Percentiles rank a stretch among this genome's conserved stretches.
Conservation (phyloP, 2,888 invertebrate genomes). For the Emmelina monodactyla region DNA sequence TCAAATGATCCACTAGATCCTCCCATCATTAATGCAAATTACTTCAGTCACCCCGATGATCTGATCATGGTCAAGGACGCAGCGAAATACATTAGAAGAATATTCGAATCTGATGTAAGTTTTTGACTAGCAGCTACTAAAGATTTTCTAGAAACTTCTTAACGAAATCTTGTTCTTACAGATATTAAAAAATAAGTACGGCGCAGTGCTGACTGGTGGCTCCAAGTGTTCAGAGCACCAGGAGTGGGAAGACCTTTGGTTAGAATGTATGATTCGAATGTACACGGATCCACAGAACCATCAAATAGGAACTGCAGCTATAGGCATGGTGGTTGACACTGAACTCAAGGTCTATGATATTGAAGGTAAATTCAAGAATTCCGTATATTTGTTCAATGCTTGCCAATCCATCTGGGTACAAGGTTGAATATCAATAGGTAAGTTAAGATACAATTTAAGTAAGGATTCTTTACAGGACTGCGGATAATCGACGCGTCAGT, state of each 20-base stretch:
- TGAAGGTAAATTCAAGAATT: slow-evolving; percentile 28
- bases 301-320: slow-evolving; percentile 79
- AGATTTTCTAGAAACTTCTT: too few species aligned
- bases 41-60: slow-evolving; percentile 35
- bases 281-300: slow-evolving; percentile 82
- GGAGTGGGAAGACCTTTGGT: slow-evolving; percentile 69
- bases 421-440: too few species aligned
- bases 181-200: slow-evolving; percentile 47
- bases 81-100: slow-evolving; percentile 22
- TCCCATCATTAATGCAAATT: slow-evolving; percentile 32
- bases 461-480: slow-evolving; percentile 25
- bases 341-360: slow-evolving; percentile 66
- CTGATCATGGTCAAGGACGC: slow-evolving; percentile 34
- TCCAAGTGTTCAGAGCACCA: slow-evolving; percentile 31
- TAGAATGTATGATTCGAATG: slow-evolving; percentile 74
- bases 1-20: slow-evolving; percentile 31
- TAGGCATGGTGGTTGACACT: slow-evolving; percentile 71
- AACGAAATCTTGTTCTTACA: slow-evolving; percentile 14
- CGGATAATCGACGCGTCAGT: slow-evolving; percentile 65
- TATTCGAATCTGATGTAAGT: slow-evolving; percentile 30
- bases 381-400: neutral
- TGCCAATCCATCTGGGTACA: too few species aligned
- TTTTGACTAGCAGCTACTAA: too few species aligned
- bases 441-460: neutral
- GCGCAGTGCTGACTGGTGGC: slow-evolving; percentile 33